A percentile compares a stretch with the other conserved stretches of the same genome.
These are phyloP conservation scores for Nysson spinosus DNA, from an alignment of 2,888 invertebrate genomes.

Conservation along the genomic window DNA sequence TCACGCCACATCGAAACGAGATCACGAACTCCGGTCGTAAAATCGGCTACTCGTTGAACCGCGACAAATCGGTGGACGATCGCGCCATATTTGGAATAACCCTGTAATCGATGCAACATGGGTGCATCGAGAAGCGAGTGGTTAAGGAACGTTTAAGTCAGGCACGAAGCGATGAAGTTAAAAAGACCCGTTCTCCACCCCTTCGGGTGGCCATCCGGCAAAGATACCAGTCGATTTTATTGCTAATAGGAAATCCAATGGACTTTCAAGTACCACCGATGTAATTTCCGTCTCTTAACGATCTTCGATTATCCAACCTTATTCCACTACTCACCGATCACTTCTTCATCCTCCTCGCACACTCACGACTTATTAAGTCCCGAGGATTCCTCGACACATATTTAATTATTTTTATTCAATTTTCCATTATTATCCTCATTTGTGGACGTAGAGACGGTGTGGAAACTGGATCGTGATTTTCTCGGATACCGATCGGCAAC, in stretches of 20 bases:
- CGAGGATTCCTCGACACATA: too few species aligned
- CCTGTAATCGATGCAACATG: slow-evolving; percentile 32
- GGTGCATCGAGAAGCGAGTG: slow-evolving; percentile 21
- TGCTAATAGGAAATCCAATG: slow-evolving; percentile 71
- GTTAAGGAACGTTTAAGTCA: slow-evolving; percentile 9
- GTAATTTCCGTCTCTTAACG: slow-evolving; percentile 67
- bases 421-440: too few species aligned
- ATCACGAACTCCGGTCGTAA: slow-evolving; percentile 20
- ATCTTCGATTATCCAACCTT: slow-evolving; percentile 35
- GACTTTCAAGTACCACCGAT: slow-evolving; percentile 48
- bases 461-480: too few species aligned
- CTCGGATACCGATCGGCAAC: slow-evolving; percentile 5
- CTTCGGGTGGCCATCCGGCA: slow-evolving; percentile 47
- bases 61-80: slow-evolving; percentile 12
- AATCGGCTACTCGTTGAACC: slow-evolving; percentile 9
- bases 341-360: slow-evolving; percentile 13
- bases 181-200: slow-evolving; percentile 2
- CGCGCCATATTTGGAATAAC: too few species aligned
- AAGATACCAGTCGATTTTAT: slow-evolving; percentile 62
- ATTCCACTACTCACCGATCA: not conserved
- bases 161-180: slow-evolving; percentile 22
- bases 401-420: too few species aligned
- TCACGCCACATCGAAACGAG: not conserved
- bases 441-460: too few species aligned
- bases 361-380: too few species aligned